Conservation (phyloP, 37 sponge, comb jelly and placozoan species). For the Eunapius fragilis region DNA sequence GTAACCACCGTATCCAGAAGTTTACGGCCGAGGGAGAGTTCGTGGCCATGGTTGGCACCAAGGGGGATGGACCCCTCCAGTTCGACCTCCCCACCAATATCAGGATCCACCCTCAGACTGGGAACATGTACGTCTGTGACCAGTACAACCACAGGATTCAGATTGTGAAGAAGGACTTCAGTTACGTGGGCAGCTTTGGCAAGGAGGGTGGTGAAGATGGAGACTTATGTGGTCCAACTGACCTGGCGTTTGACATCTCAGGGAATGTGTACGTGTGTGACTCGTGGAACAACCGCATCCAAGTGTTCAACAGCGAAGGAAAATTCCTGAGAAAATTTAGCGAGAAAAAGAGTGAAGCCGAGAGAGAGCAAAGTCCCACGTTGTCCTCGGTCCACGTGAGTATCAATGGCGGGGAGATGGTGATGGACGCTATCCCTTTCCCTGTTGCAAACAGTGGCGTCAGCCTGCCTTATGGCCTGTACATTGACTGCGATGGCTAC, state of each 20-base stretch:
- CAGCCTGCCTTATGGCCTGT: not conserved
- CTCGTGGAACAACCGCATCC: not conserved
- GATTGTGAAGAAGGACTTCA: conserved; percentile 35
- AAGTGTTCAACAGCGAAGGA: conserved; percentile 16
- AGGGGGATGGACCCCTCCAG: conserved; percentile 26
- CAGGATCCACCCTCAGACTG: conserved; percentile 4
- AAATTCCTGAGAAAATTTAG: conserved; percentile 1
- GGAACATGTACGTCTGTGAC: conserved; percentile 38
- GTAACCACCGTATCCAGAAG: conserved; percentile 39
- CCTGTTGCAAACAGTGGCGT: not conserved
- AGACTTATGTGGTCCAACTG: conserved; percentile 5
- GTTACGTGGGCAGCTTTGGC: conserved; percentile 8
- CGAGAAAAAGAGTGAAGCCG: not conserved
- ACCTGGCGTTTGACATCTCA: not conserved
- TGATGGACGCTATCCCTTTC: not conserved
- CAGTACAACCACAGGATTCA: conserved; percentile 24
- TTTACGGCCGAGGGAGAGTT: conserved; percentile 35
- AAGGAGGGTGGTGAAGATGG: conserved; percentile 2
- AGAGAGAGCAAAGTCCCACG: not conserved
- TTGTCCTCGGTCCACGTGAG: not conserved
- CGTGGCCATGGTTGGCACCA: conserved; percentile 11
- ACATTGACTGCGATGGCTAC: not conserved
- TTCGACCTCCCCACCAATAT: conserved; percentile 27
- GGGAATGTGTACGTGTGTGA: conserved; percentile 24
- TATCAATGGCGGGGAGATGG: not conserved